Percentiles rank a stretch among this genome's conserved stretches.
Evolutionary conservation across 2,797 vertebrate species (phyloP).

Genomic region (Setipinna tenuifilis): DNA sequence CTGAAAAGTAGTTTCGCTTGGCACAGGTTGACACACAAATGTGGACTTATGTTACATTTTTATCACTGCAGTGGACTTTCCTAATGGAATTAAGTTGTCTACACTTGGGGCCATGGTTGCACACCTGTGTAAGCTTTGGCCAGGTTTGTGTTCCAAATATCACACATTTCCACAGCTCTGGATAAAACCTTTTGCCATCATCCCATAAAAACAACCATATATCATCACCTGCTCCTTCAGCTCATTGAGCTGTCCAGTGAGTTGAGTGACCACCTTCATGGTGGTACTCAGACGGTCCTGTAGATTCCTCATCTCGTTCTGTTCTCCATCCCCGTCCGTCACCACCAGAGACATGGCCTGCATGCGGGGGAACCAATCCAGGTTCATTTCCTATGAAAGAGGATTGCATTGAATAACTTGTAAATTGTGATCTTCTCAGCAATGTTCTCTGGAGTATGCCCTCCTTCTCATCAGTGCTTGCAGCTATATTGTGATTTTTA

Average conservation of each 20-base stretch:
- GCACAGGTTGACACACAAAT: not conserved
- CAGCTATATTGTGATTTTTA: no score
- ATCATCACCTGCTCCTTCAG: constrained; percentile 92
- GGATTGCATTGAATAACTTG: not conserved
- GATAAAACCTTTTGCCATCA: not conserved
- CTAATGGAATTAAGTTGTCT: no score
- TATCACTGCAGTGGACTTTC: no score
- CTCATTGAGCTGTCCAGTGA: constrained; percentile 85
- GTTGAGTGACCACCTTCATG: constrained; percentile 91
- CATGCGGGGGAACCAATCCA: constrained; percentile 94
- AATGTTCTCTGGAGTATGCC: no score
- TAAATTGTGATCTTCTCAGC: no score
- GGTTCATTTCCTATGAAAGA: constrained; percentile 77
- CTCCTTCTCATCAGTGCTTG: no score
- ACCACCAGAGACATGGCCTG: constrained; percentile 98
- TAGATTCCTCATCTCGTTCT: constrained; percentile 94
- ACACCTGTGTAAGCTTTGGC: no score
- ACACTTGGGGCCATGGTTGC: no score
- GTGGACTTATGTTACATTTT: no score
- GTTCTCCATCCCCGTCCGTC: constrained; percentile 91
- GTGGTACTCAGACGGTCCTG: constrained; percentile 90
- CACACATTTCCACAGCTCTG: not conserved
- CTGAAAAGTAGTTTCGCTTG: no score
- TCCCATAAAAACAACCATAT: not conserved
- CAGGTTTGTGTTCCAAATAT: no score